Base-by-base conservation (phyloP, 2,113 vertebrate genomes). In the Pachyramphus minor region DNA sequence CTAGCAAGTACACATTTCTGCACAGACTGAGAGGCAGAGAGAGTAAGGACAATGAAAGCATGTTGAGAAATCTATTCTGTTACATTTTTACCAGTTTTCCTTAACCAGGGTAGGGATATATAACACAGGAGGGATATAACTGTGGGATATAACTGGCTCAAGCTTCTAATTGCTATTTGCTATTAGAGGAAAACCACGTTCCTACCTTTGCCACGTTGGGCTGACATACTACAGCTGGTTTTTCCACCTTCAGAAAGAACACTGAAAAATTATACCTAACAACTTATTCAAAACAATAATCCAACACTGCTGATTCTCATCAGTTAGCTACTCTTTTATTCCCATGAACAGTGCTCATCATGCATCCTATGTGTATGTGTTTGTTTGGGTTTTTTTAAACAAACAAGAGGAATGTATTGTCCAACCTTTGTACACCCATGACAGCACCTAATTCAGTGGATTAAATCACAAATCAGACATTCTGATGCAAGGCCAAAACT, bases 1-100 rank as follows among this genome's bases (percentile, higher is more conserved):
- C 19, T 28, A 84, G 15, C 14, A 88, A 25, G 5, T 25, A 39
- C 4, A 27, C 21, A 30, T 30, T 47, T 52, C 35, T 10, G 59
- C 21, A 42, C 0, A 0, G 25, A 33, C 19, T 2, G 2, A 83
- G 24, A 74, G 14, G 20, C 7, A 31, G 13, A n/a, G 13, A n/a
- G 31, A 62, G 17, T 21, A 63, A 75, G 4, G 3, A 11, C 47
- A 79, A 12, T 6, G 2, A 53, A 62, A 67, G n/a, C 9, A 5
- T 1, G 0, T 28, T 9, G 12, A 44, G 5, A 69, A 81, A 41
- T 20, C 1, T 2, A 9, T 20, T 24, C 25, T 14, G 2, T 4
- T 33, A 31, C 11, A 37, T 73, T 22, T 68, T 66, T 39, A 52
- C 14, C 7, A 28, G 17, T 47, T 85, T 82, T 56, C 37, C 23